Conservation (phyloP, 1,140 invertebrate genomes). For the Mactra quadrangularis region DNA sequence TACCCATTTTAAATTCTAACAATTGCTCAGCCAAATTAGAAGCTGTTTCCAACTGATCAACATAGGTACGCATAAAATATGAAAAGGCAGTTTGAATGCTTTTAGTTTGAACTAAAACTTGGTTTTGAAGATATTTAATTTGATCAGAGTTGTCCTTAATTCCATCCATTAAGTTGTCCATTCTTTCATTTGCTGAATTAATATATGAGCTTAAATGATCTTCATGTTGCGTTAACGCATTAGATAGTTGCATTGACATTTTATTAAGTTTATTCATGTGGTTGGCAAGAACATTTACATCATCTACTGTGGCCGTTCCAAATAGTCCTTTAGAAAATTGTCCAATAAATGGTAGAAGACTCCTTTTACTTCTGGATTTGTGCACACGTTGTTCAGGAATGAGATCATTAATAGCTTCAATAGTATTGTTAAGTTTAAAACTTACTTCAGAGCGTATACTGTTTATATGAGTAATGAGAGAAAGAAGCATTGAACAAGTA, state of each 20-base stretch:
- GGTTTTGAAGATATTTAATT: not conserved
- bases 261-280: conserved; percentile 43
- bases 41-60: conserved; percentile 16
- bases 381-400: conserved; percentile 7
- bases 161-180: conserved; percentile 21
- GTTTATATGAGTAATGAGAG: too few relatives aligned
- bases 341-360: conserved; percentile 58
- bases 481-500: not conserved
- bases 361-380: conserved; percentile 3
- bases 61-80: not conserved
- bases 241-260: conserved; percentile 5
- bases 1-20: conserved; percentile 26
- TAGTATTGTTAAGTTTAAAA: conserved; percentile 19
- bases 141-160: conserved; percentile 14
- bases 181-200: conserved; percentile 9
- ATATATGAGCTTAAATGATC: conserved; percentile 41
- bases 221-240: conserved; percentile 19
- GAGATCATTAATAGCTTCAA: conserved; percentile 19
- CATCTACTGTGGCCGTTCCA: conserved; percentile 56
- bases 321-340: conserved; percentile 57
- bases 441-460: not conserved
- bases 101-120: not conserved
- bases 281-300: conserved; percentile 15
- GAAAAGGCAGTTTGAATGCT: not conserved
- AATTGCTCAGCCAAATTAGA: not conserved